Percentiles rank a stretch among this genome's conserved stretches.
Conservation (phyloP, 2,113 vertebrate genomes). For the Rhinoderma darwinii region DNA sequence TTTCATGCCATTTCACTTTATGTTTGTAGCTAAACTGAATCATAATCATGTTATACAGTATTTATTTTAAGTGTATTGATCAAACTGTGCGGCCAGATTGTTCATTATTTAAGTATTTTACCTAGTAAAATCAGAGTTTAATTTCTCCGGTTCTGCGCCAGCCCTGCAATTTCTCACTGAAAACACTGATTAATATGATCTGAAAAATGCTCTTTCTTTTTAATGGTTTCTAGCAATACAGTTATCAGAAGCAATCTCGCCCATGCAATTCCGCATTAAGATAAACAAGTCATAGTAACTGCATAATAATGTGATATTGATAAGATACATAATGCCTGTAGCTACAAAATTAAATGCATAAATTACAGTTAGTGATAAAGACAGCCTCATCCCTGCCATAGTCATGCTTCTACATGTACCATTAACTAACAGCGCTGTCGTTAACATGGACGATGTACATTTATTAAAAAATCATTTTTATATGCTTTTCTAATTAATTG, state of each 20-base stretch:
- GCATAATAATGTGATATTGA: conserved; percentile 55
- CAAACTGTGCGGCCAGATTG: not conserved
- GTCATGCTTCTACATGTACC: conserved; percentile 14
- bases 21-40: not conserved
- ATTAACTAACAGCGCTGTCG: not conserved
- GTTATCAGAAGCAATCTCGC: conserved; percentile 25
- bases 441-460: conserved; percentile 15
- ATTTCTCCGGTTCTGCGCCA: not conserved
- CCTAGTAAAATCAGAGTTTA: not conserved
- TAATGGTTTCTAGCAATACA: conserved; percentile 42
- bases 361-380: conserved; percentile 52
- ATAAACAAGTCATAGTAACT: conserved; percentile 54
- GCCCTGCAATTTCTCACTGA: conserved; percentile 7
- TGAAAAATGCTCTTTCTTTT: conserved; percentile 15
- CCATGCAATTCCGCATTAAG: conserved; percentile 40
- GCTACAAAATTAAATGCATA: conserved; percentile 58
- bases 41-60: not conserved
- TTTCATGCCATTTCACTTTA: not conserved
- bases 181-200: conserved; percentile 34
- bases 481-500: conserved; percentile 34
- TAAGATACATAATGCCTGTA: conserved; percentile 47
- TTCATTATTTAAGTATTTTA: not conserved
- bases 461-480: conserved; percentile 25
- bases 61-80: not conserved
- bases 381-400: conserved; percentile 30